Percentiles rank a stretch among this genome's conserved stretches.
These are phyloP conservation scores for Epinephelus awoara DNA, from an alignment of 2,797 vertebrate genomes.

Conservation along the genomic window DNA sequence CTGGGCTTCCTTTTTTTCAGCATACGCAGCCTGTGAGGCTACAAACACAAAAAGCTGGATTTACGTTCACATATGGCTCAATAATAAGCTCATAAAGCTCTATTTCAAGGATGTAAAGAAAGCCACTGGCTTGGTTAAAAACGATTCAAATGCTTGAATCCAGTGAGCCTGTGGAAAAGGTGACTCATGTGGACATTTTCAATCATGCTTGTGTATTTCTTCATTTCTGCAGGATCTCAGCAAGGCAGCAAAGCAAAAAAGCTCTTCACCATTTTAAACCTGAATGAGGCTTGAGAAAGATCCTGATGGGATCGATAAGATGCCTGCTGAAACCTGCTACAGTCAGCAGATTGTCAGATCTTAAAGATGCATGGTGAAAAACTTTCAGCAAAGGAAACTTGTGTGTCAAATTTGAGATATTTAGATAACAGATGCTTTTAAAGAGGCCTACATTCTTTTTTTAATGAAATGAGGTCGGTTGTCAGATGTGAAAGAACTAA, in stretches of 20 bases:
- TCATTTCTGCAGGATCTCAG: neutral
- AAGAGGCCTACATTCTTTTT: neutral
- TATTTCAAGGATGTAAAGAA: slow-evolving; percentile 34
- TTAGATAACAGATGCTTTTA: slow-evolving; percentile 15
- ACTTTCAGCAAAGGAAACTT: neutral
- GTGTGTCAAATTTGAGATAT: slow-evolving; percentile 20
- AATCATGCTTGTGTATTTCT: neutral
- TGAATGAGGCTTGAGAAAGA: slow-evolving; percentile 15
- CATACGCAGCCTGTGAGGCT: no score
- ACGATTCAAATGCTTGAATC: slow-evolving; percentile 34
- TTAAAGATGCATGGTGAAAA: slow-evolving; percentile 24
- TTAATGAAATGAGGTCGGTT: neutral
- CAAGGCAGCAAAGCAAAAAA: neutral
- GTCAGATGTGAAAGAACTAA: slow-evolving; percentile 4
- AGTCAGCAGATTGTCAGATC: slow-evolving; percentile 35
- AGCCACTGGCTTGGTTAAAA: slow-evolving; percentile 9
- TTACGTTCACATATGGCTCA: slow-evolving; percentile 27
- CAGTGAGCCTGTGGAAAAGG: slow-evolving; percentile 8
- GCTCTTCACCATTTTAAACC: slow-evolving; percentile 13
- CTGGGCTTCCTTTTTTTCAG: slow-evolving; percentile 22
- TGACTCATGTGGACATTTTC: neutral
- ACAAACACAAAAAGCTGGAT: slow-evolving; percentile 28
- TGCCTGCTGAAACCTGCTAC: slow-evolving; percentile 43
- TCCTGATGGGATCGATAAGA: slow-evolving; percentile 18
- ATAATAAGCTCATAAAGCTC: slow-evolving; percentile 27